Evolutionary conservation across 2,113 vertebrate genomes (phyloP).

Genomic region (Poecilia latipinna): DNA sequence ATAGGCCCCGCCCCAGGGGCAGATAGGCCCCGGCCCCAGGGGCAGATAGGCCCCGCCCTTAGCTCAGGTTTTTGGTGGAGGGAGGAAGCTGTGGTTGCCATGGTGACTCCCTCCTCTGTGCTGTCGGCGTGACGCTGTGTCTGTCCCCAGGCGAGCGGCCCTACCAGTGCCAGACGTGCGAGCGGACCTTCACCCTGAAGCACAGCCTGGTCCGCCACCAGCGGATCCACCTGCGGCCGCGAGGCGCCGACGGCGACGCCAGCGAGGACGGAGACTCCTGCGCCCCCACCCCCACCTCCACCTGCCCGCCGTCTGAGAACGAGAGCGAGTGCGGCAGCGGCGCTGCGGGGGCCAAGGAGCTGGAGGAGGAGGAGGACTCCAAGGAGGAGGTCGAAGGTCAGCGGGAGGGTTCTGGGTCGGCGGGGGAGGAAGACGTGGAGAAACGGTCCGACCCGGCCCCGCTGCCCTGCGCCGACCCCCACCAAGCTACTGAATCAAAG

Average conservation of each 20-base stretch:
- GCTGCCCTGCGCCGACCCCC: neutral
- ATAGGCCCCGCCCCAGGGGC: conserved; percentile 55
- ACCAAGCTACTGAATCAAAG: conserved; percentile 53
- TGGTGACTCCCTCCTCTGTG: neutral
- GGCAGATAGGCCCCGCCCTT: neutral
- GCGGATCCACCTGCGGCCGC: conserved; percentile 91
- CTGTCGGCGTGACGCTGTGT: too few species aligned
- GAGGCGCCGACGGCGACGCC: conserved; percentile 52
- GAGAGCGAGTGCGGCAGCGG: conserved; percentile 77
- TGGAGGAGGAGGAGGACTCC: conserved; percentile 41
- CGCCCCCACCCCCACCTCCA: conserved; percentile 85
- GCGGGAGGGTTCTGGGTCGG: neutral
- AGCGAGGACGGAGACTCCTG: conserved; percentile 88
- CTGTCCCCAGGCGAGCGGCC: conserved; percentile 88
- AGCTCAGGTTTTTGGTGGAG: too few species aligned
- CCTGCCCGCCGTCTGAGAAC: conserved; percentile 84
- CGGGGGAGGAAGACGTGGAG: neutral
- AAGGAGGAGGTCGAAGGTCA: conserved; percentile 31
- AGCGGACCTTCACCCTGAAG: conserved; percentile 96
- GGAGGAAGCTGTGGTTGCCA: neutral
- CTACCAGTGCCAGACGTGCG: conserved; percentile 94
- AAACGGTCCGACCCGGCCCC: neutral
- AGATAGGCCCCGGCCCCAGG: conserved; percentile 55
- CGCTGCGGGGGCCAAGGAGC: conserved; percentile 28
- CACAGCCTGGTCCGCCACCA: conserved; percentile 98